Evolutionary conservation across 2,888 invertebrate genomes (phyloP).

Genomic region (Congeria kusceri): DNA sequence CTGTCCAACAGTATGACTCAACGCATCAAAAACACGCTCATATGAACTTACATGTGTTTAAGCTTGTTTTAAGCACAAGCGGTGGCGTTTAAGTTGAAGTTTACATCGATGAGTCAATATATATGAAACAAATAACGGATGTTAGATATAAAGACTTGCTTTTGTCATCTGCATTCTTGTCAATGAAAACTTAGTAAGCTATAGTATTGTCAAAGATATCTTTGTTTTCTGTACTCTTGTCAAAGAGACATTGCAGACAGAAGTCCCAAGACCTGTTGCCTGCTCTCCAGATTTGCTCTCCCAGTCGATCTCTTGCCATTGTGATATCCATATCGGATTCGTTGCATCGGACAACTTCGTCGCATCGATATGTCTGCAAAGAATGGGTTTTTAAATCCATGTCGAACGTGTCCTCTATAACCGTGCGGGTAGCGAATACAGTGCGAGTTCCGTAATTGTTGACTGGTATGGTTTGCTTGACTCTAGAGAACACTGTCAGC

Average conservation of each 20-base stretch:
- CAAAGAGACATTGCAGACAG: conserved; percentile 34
- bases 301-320: conserved; percentile 30
- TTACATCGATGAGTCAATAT: no score
- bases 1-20: no score
- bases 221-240: not conserved
- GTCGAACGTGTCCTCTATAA: conserved; percentile 38
- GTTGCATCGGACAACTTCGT: conserved; percentile 8
- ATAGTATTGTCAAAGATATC: no score
- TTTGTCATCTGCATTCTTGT: no score
- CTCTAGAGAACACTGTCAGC: conserved; percentile 17
- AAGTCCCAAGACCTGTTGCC: conserved; percentile 46
- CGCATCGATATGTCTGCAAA: conserved; percentile 22
- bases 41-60: no score
- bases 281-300: conserved; percentile 35
- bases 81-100: no score
- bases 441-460: conserved; percentile 51
- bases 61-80: no score
- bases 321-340: conserved; percentile 9
- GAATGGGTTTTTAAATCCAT: conserved; percentile 16
- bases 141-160: no score
- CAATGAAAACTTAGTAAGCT: no score
- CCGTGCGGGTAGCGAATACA: conserved; percentile 41
- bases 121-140: no score
- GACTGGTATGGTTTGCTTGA: conserved; percentile 25
- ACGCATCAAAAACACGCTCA: no score